Evolutionary conservation across 2,113 vertebrate species (phyloP), one percentile per base, ranked within the genome.

Genomic region (Thryonomys swinderianus): DNA sequence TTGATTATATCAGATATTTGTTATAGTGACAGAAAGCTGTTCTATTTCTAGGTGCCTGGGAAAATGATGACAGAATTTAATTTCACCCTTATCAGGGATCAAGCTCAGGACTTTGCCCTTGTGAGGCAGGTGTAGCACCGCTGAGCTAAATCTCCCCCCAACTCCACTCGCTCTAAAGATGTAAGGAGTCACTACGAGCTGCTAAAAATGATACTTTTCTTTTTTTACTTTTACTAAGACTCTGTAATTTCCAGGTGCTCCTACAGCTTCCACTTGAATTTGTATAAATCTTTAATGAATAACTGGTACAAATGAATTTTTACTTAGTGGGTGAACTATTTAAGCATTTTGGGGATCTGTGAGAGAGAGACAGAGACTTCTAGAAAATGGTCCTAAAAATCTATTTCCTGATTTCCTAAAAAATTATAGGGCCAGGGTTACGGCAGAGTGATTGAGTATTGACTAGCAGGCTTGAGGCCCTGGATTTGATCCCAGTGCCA

Each of bases 231-330:
- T 93, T 34, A 2, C 61, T 92, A 17, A 53, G 76, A 69, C 34
- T 32, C 20, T 94, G 32, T 71, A 83, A 48, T 32, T 48, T 53
- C 34, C 37, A 23, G 20, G 53, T 86, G 18, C 32, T 80, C 93
- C 53, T 59, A 7, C n/a, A 69, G 25, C 66, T 32, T 87, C 40
- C 67, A 12, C 51, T 66, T 95, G n/a, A 30, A 91, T 88, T 87
- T 84, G 40, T 69, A 32, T 85, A 85, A 32, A 30, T 92, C 51
- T 84, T 95, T 64, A 85, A 71, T 55, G 32, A 91, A n/a, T 86
- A 80, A 81, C 2, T 53, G 16, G 17, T 40, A 23, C 85, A 87
- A 71, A 48, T 51, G 3, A 53, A 93, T 25, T 78, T 89, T 83
- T 73, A 86, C 32, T 74, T 45, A 73, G 10, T 79, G 74, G 79